phyloP scores from a whole-genome alignment of 2,113 vertebrate genomes.

The Coptodon rendalli region DNA sequence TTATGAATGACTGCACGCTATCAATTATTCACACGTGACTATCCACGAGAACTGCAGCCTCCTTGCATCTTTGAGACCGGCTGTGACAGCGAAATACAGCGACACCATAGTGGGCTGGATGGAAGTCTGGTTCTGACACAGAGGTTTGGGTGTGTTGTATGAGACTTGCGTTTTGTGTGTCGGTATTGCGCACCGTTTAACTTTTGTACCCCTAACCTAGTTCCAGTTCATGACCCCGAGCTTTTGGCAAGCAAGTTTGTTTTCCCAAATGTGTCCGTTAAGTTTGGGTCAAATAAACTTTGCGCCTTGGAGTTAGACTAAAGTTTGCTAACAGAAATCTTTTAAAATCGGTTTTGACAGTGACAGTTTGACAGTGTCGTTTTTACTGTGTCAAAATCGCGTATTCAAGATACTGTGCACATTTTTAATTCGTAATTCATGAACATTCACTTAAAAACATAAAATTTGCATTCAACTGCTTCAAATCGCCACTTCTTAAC shows the following conservation, averaged over 20 bases:
- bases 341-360: not conserved
- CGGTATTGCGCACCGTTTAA: not conserved
- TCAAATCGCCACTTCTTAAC: not conserved
- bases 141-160: not conserved
- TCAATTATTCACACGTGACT: slow-evolving; percentile 48
- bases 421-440: not conserved
- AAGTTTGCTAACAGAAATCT: not conserved
- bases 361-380: not conserved
- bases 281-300: not conserved
- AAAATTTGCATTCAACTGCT: not conserved
- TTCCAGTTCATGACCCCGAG: slow-evolving; percentile 21
- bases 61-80: not conserved
- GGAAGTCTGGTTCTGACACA: not conserved
- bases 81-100: not conserved
- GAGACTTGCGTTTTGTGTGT: not conserved
- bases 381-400: not conserved
- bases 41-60: not conserved
- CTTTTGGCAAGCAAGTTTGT: not conserved
- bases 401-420: not conserved
- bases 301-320: not conserved
- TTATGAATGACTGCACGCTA: slow-evolving; percentile 26
- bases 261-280: not conserved
- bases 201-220: not conserved
- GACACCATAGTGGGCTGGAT: not conserved
- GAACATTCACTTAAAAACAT: not conserved